Conservation (phyloP, 2,888 invertebrate genomes). For the Mylabris sibirica region DNA sequence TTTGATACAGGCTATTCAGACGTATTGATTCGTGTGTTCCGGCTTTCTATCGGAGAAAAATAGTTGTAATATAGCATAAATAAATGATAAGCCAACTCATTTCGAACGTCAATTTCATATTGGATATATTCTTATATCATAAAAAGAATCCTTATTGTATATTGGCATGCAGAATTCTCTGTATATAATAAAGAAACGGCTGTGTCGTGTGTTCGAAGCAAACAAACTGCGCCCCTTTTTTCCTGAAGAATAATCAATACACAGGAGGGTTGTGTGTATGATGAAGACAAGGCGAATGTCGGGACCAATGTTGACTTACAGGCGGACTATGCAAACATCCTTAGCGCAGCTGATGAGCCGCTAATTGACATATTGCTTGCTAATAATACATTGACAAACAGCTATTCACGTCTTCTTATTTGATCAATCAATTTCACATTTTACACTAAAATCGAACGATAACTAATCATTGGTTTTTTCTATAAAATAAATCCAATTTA, state of each 20-base stretch:
- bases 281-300: conserved; percentile 43
- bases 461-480: not conserved
- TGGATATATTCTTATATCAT: conserved; percentile 14
- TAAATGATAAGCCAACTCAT: conserved; percentile 20
- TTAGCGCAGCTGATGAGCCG: conserved; percentile 44
- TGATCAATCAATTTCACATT: conserved; percentile 9
- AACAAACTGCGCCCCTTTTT: conserved; percentile 49
- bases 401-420: not conserved
- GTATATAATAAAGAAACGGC: conserved; percentile 47
- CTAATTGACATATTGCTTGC: conserved; percentile 45
- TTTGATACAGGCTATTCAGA: no score
- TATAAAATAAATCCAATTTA: not conserved
- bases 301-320: conserved; percentile 48
- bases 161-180: conserved; percentile 34
- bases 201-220: conserved; percentile 53
- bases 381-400: conserved; percentile 31
- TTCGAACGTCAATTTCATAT: conserved; percentile 10
- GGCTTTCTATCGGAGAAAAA: not conserved
- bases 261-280: conserved; percentile 40
- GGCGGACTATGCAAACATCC: conserved; percentile 46
- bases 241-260: conserved; percentile 52
- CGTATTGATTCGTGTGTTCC: conserved; percentile 25
- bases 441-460: not conserved
- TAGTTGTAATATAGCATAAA: conserved; percentile 21
- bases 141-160: conserved; percentile 33